These are phyloP conservation scores for Oncorhynchus keta DNA, from an alignment of 2,113 vertebrate species.

Conservation along the genomic window DNA sequence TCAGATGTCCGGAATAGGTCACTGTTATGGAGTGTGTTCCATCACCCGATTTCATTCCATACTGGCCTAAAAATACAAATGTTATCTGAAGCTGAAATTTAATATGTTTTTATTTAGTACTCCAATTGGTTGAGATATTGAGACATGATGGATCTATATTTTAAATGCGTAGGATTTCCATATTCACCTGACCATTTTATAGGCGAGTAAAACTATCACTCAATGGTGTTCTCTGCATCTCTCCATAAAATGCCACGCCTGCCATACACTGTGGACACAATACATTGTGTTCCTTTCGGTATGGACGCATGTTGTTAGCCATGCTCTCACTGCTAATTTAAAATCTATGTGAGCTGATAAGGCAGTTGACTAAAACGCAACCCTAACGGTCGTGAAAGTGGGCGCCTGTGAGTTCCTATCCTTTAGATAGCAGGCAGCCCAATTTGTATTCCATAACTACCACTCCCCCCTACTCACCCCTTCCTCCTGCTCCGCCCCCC, in stretches of 20 bases:
- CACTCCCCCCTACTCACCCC: slow-evolving; percentile 30
- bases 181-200: not conserved
- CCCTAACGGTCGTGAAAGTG: slow-evolving; percentile 36
- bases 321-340: slow-evolving; percentile 54
- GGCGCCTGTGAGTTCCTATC: slow-evolving; percentile 17
- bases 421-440: slow-evolving; percentile 42
- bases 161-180: not conserved
- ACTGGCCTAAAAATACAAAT: not conserved
- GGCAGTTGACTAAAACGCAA: slow-evolving; percentile 45
- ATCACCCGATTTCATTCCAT: not conserved
- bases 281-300: slow-evolving; percentile 31
- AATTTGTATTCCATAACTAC: slow-evolving; percentile 64
- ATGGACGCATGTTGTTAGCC: slow-evolving; percentile 38
- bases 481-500: slow-evolving; percentile 8
- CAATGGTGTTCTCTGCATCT: slow-evolving; percentile 11
- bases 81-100: not conserved
- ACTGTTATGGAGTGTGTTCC: not conserved
- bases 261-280: slow-evolving; percentile 16
- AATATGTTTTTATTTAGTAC: slow-evolving; percentile 30
- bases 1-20: not conserved
- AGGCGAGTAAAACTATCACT: not conserved
- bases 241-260: slow-evolving; percentile 56
- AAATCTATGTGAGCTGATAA: slow-evolving; percentile 55
- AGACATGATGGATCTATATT: slow-evolving; percentile 13
- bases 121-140: slow-evolving; percentile 49